These are phyloP conservation scores for Sussaba pulchella DNA, from an alignment of 2,888 invertebrate genomes.

Conservation along the genomic window DNA sequence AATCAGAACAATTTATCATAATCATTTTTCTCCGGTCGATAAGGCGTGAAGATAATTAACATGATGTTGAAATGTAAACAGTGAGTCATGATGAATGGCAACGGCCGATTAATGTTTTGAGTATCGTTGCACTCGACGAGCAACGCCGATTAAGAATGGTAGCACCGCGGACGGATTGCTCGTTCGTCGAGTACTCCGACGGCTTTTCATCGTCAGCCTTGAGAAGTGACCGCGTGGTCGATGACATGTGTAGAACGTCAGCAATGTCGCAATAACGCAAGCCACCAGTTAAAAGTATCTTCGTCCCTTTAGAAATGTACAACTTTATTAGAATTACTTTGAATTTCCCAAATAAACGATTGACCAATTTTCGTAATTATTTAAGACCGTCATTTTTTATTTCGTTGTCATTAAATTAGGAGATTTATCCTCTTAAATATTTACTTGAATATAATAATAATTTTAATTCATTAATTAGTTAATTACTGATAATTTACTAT, in stretches of 20 bases:
- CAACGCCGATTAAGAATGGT: background rate
- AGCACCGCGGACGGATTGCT: background rate
- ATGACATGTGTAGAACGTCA: constrained; percentile 31
- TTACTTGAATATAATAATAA: too few species aligned
- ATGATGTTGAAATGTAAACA: background rate
- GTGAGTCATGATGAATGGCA: background rate
- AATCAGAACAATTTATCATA: too few species aligned
- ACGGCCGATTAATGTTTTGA: background rate
- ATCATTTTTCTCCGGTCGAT: too few species aligned
- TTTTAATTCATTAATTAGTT: too few species aligned
- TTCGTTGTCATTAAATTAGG: too few species aligned
- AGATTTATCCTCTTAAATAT: too few species aligned
- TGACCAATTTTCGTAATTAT: too few species aligned
- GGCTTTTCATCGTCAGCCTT: constrained; percentile 43
- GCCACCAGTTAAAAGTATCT: background rate
- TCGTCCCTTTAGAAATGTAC: too few species aligned
- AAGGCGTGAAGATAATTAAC: background rate
- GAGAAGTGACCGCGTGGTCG: constrained; percentile 40
- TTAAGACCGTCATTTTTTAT: too few species aligned
- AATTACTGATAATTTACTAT: too few species aligned
- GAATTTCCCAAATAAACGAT: too few species aligned
- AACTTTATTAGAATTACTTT: too few species aligned
- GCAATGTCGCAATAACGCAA: constrained; percentile 42
- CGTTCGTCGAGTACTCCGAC: constrained; percentile 39
- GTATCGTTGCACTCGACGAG: constrained; percentile 1